Percentiles rank a stretch among this genome's conserved stretches.
Evolutionary conservation across 2,113 vertebrate species (phyloP).

Genomic region (Hucho hucho): DNA sequence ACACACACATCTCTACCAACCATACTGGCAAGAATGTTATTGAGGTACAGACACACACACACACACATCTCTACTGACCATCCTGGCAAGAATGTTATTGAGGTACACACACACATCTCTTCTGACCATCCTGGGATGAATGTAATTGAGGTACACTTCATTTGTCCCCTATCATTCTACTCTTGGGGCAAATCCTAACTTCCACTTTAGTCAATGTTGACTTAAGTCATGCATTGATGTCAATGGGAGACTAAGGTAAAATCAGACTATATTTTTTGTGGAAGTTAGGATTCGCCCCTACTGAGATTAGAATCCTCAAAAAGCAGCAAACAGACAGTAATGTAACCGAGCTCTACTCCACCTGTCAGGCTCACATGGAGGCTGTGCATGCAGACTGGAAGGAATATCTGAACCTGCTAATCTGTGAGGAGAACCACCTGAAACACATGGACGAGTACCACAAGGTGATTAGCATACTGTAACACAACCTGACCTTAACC

Average conservation of each 20-base stretch:
- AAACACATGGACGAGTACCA: slow-evolving; percentile 97
- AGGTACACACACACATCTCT: slow-evolving; percentile 77
- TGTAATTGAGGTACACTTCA: slow-evolving; percentile 83
- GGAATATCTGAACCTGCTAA: slow-evolving; percentile 95
- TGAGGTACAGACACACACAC: slow-evolving; percentile 74
- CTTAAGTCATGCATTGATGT: no score
- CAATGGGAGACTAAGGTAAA: no score
- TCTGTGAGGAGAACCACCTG: slow-evolving; percentile 97
- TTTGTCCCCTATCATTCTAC: no score
- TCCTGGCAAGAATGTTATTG: slow-evolving; percentile 89
- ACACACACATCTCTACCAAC: slow-evolving; percentile 66
- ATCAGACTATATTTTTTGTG: no score
- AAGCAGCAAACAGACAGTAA: not conserved
- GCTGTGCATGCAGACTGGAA: slow-evolving; percentile 97
- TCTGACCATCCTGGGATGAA: slow-evolving; percentile 86
- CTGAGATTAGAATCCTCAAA: not conserved
- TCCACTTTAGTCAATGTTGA: no score
- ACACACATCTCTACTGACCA: slow-evolving; percentile 70
- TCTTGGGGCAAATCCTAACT: no score
- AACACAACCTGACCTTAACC: not conserved
- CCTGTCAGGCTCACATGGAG: slow-evolving; percentile 90
- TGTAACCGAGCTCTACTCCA: not conserved
- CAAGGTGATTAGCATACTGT: slow-evolving; percentile 75
- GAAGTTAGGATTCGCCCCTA: no score
- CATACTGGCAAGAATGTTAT: slow-evolving; percentile 92